A percentile compares a stretch with the other conserved stretches of the same genome.
Conservation (phyloP, 2,888 invertebrate species). For the Drosophila birchii region DNA sequence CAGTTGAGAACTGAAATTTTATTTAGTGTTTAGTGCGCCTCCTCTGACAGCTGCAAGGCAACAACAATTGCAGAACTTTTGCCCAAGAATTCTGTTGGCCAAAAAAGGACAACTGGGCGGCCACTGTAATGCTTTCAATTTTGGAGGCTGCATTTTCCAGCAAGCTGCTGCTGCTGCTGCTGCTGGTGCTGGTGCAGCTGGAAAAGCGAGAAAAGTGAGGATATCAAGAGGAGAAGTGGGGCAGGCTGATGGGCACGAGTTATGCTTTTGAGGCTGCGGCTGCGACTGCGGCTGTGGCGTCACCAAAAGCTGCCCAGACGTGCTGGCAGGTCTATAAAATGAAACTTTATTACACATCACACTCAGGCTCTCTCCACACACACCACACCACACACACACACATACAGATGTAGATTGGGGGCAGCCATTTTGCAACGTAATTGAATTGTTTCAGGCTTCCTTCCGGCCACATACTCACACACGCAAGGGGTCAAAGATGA, state of each 20-base stretch:
- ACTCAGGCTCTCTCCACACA: slow-evolving; percentile 34
- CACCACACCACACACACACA: slow-evolving; percentile 40
- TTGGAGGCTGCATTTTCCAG: slow-evolving; percentile 45
- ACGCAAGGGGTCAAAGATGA: slow-evolving; percentile 45
- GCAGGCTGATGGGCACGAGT: slow-evolving; percentile 69
- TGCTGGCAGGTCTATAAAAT: slow-evolving; percentile 78
- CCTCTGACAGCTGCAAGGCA: slow-evolving; percentile 69
- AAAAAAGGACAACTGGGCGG: slow-evolving; percentile 46
- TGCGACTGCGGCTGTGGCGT: slow-evolving; percentile 54
- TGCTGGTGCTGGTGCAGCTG: neutral
- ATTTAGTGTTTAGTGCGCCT: slow-evolving; percentile 79
- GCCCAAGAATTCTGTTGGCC: slow-evolving; percentile 43
- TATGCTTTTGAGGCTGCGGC: slow-evolving; percentile 67
- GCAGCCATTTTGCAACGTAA: slow-evolving; percentile 72
- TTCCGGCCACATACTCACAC: slow-evolving; percentile 45
- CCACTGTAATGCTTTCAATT: slow-evolving; percentile 77
- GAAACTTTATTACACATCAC: slow-evolving; percentile 75
- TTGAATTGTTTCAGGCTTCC: slow-evolving; percentile 77
- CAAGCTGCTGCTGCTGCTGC: slow-evolving; percentile 51
- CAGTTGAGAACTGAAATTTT: slow-evolving; percentile 78
- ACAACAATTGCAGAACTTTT: slow-evolving; percentile 51
- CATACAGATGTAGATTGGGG: slow-evolving; percentile 22
- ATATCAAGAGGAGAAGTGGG: neutral
- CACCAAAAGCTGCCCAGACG: slow-evolving; percentile 64
- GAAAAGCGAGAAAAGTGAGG: slow-evolving; percentile 3